phyloP scores from a whole-genome alignment of 2,888 invertebrate species.

The Cheilosia soror region DNA sequence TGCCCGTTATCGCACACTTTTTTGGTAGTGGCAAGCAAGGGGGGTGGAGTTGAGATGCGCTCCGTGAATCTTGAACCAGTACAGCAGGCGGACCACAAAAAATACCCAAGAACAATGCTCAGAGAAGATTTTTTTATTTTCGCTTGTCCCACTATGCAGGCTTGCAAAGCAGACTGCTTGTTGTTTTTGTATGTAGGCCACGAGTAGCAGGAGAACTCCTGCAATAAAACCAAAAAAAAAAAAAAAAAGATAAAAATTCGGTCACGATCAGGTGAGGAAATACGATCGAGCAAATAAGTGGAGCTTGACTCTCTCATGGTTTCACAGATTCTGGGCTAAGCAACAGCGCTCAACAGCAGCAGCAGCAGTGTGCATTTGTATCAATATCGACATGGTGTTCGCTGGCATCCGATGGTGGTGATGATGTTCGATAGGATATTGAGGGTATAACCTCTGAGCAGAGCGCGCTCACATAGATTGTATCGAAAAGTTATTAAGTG shows the following conservation, averaged over 20 bases:
- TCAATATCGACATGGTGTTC: conserved; percentile 39
- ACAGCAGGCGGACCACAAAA: conserved; percentile 13
- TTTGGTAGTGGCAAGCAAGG: conserved; percentile 33
- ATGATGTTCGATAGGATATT: conserved; percentile 74
- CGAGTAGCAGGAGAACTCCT: conserved; percentile 40
- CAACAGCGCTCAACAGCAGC: conserved; percentile 34
- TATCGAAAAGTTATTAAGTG: conserved; percentile 77
- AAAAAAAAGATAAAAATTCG: conserved; percentile 64
- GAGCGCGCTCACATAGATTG: conserved; percentile 64
- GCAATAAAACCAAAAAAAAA: conserved; percentile 35
- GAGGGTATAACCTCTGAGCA: conserved; percentile 71
- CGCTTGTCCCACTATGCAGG: conserved; percentile 45
- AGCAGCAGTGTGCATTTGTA: conserved; percentile 47
- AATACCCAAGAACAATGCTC: conserved; percentile 55
- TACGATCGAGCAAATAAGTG: conserved; percentile 75
- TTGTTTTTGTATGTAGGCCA: conserved; percentile 69
- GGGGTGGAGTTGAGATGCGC: conserved; percentile 53
- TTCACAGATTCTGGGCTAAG: conserved; percentile 39
- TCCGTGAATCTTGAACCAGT: conserved; percentile 58
- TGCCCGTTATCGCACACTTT: conserved; percentile 65
- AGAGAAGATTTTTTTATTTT: conserved; percentile 37
- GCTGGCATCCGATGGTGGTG: conserved; percentile 66
- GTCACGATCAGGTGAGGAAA: conserved; percentile 76
- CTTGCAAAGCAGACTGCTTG: conserved; percentile 23
- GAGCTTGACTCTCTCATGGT: conserved; percentile 75